These are phyloP conservation scores for Conger conger DNA, from an alignment of 2,113 vertebrate genomes.

Conservation along the genomic window DNA sequence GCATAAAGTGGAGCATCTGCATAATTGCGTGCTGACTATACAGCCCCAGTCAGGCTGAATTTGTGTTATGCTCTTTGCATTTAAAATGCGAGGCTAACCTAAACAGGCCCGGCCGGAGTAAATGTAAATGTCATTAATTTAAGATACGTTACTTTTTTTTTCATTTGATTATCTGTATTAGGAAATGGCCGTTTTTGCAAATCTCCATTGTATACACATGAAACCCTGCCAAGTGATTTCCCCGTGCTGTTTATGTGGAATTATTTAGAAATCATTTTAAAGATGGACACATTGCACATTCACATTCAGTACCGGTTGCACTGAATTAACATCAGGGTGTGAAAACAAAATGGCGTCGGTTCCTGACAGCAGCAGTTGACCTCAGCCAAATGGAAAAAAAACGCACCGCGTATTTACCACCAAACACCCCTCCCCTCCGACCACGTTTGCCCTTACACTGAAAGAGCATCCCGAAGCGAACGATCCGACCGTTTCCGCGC, in stretches of 20 bases:
- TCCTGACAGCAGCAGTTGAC: background rate
- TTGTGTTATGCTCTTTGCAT: slow-evolving; percentile 46
- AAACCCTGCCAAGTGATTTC: no score
- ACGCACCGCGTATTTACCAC: no score
- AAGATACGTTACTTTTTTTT: no score
- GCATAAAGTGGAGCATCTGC: slow-evolving; percentile 70
- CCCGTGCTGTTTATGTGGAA: no score
- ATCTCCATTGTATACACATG: no score
- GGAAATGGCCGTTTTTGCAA: no score
- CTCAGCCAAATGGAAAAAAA: no score
- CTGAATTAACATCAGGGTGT: background rate
- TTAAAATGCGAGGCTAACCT: background rate
- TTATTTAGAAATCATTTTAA: no score
- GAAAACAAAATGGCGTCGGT: background rate
- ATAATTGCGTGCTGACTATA: slow-evolving; percentile 68
- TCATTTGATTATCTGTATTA: background rate
- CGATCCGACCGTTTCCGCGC: background rate
- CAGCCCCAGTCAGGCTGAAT: slow-evolving; percentile 53
- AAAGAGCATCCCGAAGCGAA: background rate
- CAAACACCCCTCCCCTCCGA: no score
- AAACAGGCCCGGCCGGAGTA: background rate
- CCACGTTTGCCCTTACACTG: no score
- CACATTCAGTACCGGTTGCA: background rate
- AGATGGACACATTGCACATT: no score
- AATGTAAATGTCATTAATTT: background rate